A percentile compares a stretch with the other conserved stretches of the same genome.
Conservation (phyloP, 2,113 vertebrate species). For the Phylloscopus trochiloides region DNA sequence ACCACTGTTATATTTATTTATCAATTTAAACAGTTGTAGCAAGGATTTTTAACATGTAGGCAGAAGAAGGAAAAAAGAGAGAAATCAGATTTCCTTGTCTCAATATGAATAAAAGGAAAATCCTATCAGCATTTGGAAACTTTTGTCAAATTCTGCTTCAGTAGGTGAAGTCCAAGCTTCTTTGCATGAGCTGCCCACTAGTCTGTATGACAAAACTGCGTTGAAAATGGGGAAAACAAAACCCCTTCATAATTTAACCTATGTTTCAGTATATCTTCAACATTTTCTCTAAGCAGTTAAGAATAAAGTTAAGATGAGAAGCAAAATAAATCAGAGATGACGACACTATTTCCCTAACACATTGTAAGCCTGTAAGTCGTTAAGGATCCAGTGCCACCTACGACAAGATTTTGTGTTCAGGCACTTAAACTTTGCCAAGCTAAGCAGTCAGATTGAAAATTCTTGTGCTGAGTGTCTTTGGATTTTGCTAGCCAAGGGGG, state of each 20-base stretch:
- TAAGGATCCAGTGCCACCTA: neutral
- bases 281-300: neutral
- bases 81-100: neutral
- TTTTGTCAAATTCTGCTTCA: neutral
- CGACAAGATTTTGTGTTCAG: neutral
- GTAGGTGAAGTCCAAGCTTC: neutral
- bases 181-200: neutral
- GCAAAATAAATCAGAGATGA: neutral
- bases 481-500: neutral
- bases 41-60: neutral
- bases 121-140: neutral
- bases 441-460: neutral
- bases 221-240: neutral
- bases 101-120: neutral
- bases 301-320: neutral
- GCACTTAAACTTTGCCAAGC: neutral
- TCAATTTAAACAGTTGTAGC: neutral
- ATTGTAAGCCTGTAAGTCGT: neutral
- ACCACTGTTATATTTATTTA: neutral
- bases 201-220: neutral
- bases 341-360: neutral
- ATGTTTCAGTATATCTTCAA: neutral
- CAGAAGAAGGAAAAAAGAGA: neutral
- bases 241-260: neutral
- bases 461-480: neutral